These are phyloP conservation scores for Tamandua tetradactyla DNA, from an alignment of 2,797 vertebrate genomes.

Conservation along the genomic window DNA sequence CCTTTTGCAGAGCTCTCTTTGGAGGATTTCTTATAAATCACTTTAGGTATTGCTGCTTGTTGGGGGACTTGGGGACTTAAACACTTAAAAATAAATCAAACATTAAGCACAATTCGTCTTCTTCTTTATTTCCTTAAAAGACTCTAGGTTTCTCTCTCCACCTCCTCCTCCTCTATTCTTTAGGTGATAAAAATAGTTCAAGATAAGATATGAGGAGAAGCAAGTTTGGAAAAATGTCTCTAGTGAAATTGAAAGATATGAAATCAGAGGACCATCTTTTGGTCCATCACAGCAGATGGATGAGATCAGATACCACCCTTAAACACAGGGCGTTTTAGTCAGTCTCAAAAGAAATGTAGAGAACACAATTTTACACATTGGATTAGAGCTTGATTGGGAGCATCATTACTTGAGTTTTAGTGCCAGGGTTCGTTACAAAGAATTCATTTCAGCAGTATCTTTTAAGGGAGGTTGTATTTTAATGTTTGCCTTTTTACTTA, in stretches of 20 bases:
- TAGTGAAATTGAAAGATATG: slow-evolving; percentile 42
- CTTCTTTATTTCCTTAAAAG: slow-evolving; percentile 62
- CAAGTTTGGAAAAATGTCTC: slow-evolving; percentile 49
- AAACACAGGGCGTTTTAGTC: slow-evolving; percentile 38
- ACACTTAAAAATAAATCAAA: slow-evolving; percentile 30
- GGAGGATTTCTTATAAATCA: slow-evolving; percentile 99
- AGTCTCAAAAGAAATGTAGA: slow-evolving; percentile 41
- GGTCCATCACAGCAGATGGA: slow-evolving; percentile 23
- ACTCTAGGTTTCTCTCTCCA: slow-evolving; percentile 31
- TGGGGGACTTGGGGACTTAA: slow-evolving; percentile 82
- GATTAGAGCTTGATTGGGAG: not conserved
- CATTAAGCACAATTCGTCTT: slow-evolving; percentile 52
- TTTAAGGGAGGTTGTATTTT: slow-evolving; percentile 29
- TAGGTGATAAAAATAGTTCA: slow-evolving; percentile 54
- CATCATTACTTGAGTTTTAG: slow-evolving; percentile 12
- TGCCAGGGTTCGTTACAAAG: slow-evolving; percentile 24
- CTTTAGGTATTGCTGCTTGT: slow-evolving; percentile 94
- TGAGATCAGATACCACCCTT: slow-evolving; percentile 35
- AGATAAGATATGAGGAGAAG: slow-evolving; percentile 42
- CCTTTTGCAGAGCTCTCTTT: slow-evolving; percentile 99
- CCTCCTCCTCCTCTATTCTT: slow-evolving; percentile 38
- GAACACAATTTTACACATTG: not conserved
- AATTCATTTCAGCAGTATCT: slow-evolving; percentile 56
- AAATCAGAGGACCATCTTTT: slow-evolving; percentile 52
- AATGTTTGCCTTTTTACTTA: slow-evolving; percentile 43